A percentile compares a stretch with the other conserved stretches of the same genome.
These are phyloP conservation scores for Orthosia incerta DNA, from an alignment of 2,888 invertebrate species.

Conservation along the genomic window DNA sequence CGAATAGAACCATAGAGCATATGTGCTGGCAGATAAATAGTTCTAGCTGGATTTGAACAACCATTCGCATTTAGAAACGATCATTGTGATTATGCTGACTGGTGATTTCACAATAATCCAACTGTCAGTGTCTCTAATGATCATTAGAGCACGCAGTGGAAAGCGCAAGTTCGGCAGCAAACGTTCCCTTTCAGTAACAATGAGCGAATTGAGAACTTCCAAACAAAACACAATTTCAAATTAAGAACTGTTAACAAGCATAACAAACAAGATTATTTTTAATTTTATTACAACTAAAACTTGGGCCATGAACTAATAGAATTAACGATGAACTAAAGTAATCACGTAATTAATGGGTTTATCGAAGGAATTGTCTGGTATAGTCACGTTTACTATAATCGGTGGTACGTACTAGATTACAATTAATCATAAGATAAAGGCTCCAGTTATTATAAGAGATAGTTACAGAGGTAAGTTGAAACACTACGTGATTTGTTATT, in stretches of 20 bases:
- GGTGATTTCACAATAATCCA: not conserved
- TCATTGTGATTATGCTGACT: too few relatives aligned
- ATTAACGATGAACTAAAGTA: conserved; percentile 47
- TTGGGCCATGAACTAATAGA: conserved; percentile 38
- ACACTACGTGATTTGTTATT: conserved; percentile 23
- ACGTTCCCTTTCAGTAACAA: conserved; percentile 16
- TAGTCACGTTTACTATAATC: conserved; percentile 55
- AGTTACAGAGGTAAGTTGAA: conserved; percentile 13
- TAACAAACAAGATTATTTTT: conserved; percentile 58
- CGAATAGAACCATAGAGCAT: too few relatives aligned
- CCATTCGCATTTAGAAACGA: too few relatives aligned
- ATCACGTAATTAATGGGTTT: conserved; percentile 40
- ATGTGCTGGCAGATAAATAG: too few relatives aligned
- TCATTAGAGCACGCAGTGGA: not conserved
- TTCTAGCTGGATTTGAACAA: too few relatives aligned
- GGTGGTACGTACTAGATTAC: conserved; percentile 50
- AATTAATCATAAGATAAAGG: conserved; percentile 41
- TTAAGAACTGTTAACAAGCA: conserved; percentile 34
- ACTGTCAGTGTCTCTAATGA: not conserved
- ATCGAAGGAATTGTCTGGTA: conserved; percentile 33
- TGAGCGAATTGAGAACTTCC: conserved; percentile 21
- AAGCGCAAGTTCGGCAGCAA: not conserved
- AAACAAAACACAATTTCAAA: conserved; percentile 43
- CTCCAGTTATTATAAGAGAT: conserved; percentile 10
- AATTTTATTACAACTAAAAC: conserved; percentile 50